Evolutionary conservation across 2,888 invertebrate species (phyloP).

Genomic region (Anarsia innoxiella): DNA sequence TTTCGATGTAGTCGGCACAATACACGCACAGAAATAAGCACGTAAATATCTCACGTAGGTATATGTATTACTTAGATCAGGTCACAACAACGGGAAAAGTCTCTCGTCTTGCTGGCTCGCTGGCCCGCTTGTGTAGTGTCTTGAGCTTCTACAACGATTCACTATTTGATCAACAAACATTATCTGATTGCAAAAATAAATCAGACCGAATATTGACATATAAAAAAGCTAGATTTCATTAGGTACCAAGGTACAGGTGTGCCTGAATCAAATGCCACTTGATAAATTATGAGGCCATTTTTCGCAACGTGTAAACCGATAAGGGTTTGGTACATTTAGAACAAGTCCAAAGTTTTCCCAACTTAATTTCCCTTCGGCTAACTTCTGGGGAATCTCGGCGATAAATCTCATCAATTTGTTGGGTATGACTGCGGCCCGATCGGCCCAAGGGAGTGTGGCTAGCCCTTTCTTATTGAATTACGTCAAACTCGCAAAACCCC

Average conservation of each 20-base stretch:
- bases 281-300: constrained; percentile 21
- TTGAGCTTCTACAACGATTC: too few relatives aligned
- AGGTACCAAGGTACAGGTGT: neutral
- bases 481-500: constrained; percentile 31
- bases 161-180: too few relatives aligned
- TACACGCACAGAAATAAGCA: too few relatives aligned
- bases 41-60: too few relatives aligned
- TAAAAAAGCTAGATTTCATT: too few relatives aligned
- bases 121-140: too few relatives aligned
- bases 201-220: too few relatives aligned
- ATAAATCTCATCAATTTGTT: constrained; percentile 66
- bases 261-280: neutral
- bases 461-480: constrained; percentile 17
- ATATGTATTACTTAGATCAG: too few relatives aligned
- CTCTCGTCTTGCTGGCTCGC: too few relatives aligned
- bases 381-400: constrained; percentile 54
- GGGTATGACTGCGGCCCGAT: constrained; percentile 35
- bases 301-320: constrained; percentile 33
- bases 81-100: too few relatives aligned
- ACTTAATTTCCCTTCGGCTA: constrained; percentile 64
- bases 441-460: constrained; percentile 23
- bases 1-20: too few relatives aligned
- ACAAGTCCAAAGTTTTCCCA: constrained; percentile 51
- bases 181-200: too few relatives aligned
- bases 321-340: constrained; percentile 37